These are phyloP conservation scores for Oxystoma pomonae DNA, from an alignment of 2,888 invertebrate species.

Conservation along the genomic window DNA sequence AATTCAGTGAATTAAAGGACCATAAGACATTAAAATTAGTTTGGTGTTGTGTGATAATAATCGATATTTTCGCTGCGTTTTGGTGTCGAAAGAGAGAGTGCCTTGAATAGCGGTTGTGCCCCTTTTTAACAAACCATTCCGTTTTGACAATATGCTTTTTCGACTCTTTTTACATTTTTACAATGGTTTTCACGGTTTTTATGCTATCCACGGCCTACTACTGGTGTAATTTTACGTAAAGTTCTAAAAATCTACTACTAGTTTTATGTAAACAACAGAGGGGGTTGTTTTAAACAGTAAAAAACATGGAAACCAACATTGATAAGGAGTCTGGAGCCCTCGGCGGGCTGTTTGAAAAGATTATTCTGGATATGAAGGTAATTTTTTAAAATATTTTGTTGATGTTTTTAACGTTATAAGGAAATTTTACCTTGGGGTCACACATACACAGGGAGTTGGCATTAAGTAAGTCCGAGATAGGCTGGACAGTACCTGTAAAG, in stretches of 20 bases:
- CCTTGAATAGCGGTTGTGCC: background rate
- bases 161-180: too few species aligned
- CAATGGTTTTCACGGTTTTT: background rate
- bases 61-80: background rate
- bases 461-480: too few species aligned
- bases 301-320: slow-evolving; percentile 62
- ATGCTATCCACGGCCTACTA: background rate
- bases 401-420: too few species aligned
- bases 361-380: slow-evolving; percentile 97
- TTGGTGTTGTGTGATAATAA: background rate
- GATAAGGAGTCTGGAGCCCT: slow-evolving; percentile 86
- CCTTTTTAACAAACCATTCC: background rate
- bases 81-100: background rate
- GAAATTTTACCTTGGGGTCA: too few species aligned
- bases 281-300: slow-evolving; percentile 7
- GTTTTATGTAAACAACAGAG: slow-evolving; percentile 8
- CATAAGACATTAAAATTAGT: background rate
- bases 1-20: background rate
- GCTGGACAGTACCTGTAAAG: too few species aligned
- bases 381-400: too few species aligned
- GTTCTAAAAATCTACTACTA: too few species aligned
- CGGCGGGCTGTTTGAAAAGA: slow-evolving; percentile 92
- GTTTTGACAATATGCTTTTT: background rate
- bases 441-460: too few species aligned
- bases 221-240: too few species aligned